Base-by-base conservation (phyloP, 2,888 invertebrate species). In the Drosophila silvestris region DNA sequence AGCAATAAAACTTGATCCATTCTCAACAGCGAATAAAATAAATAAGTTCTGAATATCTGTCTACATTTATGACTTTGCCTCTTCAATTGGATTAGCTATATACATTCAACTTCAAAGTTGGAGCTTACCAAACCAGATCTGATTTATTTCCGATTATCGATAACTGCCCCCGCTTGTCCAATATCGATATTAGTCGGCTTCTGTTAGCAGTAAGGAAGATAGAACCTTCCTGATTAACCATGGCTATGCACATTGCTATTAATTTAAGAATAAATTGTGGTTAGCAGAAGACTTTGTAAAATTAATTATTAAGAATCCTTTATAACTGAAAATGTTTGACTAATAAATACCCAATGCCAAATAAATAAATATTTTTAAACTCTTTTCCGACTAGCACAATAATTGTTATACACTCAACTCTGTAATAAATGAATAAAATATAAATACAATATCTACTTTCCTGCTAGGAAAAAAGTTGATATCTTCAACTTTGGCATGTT, bases 251-350 rank as follows among this genome's bases (percentile, higher is more conserved):
- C 14, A 3, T 47, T 22, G 4, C 1, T 47, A 47, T 22, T 1
- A 47, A 22, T 22, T 44, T 14, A 22, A 10, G 5, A n/a, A 19
- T n/a, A 5, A n/a, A n/a, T 41, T 10, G 2, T 19, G 19, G 19
- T 19, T 10, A 16, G 14, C 2, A 37, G 16, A 16, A 19, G 19
- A 10, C 10, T n/a, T 22, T 14, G 44, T 6, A 14, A 14, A 3
- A 6, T 7, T 22, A 14, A 14, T 22, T 14, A 22, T 16, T 14
- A 14, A 14, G 7, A 22, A 1, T 22, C 7, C 14, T 47, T 7
- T 0, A 0, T 2, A 14, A 14, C 7, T 22, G 3, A 5, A 22
- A 41, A n/a, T 22, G 10, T 5, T 0, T 12, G 5, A 0, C 1
- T n/a, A 10, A 41, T 41, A n/a, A 41, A n/a, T 41, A 41, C 1